Evolutionary conservation across 2,113 vertebrate species (phyloP).

Genomic region (Podarcis muralis): DNA sequence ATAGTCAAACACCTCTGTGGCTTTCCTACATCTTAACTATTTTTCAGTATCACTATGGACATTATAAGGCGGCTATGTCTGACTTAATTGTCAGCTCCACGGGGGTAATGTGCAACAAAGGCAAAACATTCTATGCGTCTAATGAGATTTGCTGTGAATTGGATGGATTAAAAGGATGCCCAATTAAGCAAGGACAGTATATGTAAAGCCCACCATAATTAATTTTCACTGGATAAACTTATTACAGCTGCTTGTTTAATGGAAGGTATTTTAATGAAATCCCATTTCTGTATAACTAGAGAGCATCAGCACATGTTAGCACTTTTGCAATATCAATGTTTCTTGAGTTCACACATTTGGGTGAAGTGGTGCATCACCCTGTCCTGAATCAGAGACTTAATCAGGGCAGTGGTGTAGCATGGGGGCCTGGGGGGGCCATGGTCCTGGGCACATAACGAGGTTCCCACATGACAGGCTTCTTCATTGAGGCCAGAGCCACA

Average conservation of each 20-base stretch:
- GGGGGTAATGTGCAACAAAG: background rate
- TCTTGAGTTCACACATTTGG: background rate
- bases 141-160: background rate
- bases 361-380: too few species aligned
- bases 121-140: background rate
- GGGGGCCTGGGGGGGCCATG: too few species aligned
- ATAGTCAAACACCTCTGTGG: background rate
- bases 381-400: too few species aligned
- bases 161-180: background rate
- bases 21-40: background rate
- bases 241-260: background rate
- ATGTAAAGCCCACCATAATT: background rate
- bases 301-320: background rate
- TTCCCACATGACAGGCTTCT: too few species aligned
- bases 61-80: background rate
- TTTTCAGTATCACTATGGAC: background rate
- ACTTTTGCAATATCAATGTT: background rate
- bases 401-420: too few species aligned
- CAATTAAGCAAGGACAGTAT: background rate
- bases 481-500: too few species aligned
- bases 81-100: background rate
- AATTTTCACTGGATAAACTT: background rate
- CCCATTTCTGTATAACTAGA: background rate
- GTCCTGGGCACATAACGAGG: too few species aligned
- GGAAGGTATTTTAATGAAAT: background rate